Conservation (phyloP, 1,140 invertebrate genomes). For the Acromyrmex echinatior region DNA sequence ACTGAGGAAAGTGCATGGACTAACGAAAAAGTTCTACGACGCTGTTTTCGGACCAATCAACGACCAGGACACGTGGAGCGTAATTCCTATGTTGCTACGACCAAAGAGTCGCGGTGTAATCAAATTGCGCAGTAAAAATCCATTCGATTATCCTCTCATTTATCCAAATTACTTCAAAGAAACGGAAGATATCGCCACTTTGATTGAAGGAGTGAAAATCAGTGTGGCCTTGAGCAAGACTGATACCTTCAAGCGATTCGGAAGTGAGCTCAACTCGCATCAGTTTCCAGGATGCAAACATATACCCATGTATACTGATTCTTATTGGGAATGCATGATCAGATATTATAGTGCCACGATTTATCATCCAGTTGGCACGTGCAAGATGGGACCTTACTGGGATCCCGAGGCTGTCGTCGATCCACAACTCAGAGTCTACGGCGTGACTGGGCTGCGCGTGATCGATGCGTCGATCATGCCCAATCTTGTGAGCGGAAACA, state of each 20-base stretch:
- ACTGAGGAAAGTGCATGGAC: constrained; percentile 93
- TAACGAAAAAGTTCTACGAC: constrained; percentile 91
- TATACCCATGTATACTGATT: constrained; percentile 89
- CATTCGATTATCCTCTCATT: constrained; percentile 96
- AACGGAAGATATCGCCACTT: constrained; percentile 91
- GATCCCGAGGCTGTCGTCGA: constrained; percentile 96
- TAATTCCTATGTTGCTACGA: constrained; percentile 94
- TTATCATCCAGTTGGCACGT: constrained; percentile 96
- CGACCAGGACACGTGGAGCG: constrained; percentile 93
- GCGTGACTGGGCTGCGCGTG: constrained; percentile 92
- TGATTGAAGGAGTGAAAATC: constrained; percentile 95
- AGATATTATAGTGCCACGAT: constrained; percentile 92
- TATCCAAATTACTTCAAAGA: constrained; percentile 96
- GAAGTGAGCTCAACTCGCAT: constrained; percentile 89
- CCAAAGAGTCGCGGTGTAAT: constrained; percentile 93
- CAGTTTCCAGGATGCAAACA: constrained; percentile 91
- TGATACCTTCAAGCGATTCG: constrained; percentile 90
- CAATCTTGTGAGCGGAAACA: constrained; percentile 93
- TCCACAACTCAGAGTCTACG: constrained; percentile 93
- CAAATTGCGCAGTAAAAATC: constrained; percentile 93
- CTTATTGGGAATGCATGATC: constrained; percentile 95
- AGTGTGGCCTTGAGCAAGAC: constrained; percentile 92
- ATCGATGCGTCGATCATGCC: constrained; percentile 96
- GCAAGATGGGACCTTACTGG: constrained; percentile 96
- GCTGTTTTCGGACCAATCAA: constrained; percentile 91